Base-by-base conservation (phyloP, 2,113 vertebrate genomes). In the Dicaeum eximium region DNA sequence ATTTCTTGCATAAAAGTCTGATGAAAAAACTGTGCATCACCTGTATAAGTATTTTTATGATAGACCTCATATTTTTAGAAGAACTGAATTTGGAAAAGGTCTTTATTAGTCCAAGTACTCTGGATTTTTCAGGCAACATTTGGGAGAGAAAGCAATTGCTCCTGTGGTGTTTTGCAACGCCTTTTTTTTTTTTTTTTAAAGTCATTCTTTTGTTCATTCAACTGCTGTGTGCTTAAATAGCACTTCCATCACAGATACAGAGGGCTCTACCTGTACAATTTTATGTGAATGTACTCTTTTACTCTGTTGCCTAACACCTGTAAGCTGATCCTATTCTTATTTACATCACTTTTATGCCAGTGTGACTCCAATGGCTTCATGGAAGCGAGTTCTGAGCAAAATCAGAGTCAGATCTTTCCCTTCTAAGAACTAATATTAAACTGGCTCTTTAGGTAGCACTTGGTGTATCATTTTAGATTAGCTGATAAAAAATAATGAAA, bases 11-110 rank as follows among this genome's bases (percentile, higher is more conserved):
- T 82, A 60, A 79, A 96, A 96, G 78, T 92, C 89, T 92, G 84
- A 91, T 95, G 80, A 91, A 86, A 95, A 96, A 96, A 86, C 42
- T 90, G 51, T 45, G 48, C 92, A 93, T 97, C 95, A 97, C 97
- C 96, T 97, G 96, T 94, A 11, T 50, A 80, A 87, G 70, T 83
- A 54, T 87, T 96, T 95, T 85, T 92, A 75, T 80, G 73, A 73
- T 77, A 71, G 60, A 88, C 40, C 73, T 95, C 61, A 50, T 95
- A 77, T 95, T 96, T 97, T 96, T 92, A 94, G 95, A 97, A 95
- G 21, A 37, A 25, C 21, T 28, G 92, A 93, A 93, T 93, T 96
- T 85, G 70, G 93, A 85, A 69, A 74, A 90, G 69, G 61, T 74
- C 58, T 57, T 94, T 94, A 78, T 83, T 95, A 96, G 77, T 72